These are phyloP conservation scores for Notolepis coatsorum DNA, from an alignment of 2,797 vertebrate species.

Conservation along the genomic window DNA sequence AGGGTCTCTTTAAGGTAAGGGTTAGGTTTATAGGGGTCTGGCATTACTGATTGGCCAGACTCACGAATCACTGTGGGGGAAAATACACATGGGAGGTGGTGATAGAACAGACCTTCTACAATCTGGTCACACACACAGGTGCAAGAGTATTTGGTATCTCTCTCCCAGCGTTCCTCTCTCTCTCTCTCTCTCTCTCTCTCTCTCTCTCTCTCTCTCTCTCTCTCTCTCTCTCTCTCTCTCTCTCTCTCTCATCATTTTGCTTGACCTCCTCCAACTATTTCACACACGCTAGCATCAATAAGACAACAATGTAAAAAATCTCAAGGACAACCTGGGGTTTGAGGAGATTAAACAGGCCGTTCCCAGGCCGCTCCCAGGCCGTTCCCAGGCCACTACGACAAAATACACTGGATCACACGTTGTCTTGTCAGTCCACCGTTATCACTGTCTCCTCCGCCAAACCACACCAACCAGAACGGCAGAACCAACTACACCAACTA, in stretches of 20 bases:
- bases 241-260: slow-evolving; percentile 13
- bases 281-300: slow-evolving; percentile 69
- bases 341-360: slow-evolving; percentile 82
- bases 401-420: slow-evolving; percentile 2
- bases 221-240: slow-evolving; percentile 1
- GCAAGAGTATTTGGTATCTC: too few relatives aligned
- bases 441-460: slow-evolving; percentile 45
- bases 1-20: too few relatives aligned
- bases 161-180: slow-evolving; percentile 12
- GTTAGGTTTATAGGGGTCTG: too few relatives aligned
- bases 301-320: slow-evolving; percentile 83
- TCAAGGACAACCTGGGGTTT: slow-evolving; percentile 77
- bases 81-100: too few relatives aligned
- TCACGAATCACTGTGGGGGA: too few relatives aligned
- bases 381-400: slow-evolving; percentile 73
- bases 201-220: background rate
- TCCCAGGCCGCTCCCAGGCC: too few relatives aligned
- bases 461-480: slow-evolving; percentile 35
- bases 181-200: slow-evolving; percentile 10
- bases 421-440: slow-evolving; percentile 7
- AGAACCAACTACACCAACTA: background rate
- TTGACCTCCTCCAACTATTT: slow-evolving; percentile 58
- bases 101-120: too few relatives aligned
- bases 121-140: background rate
- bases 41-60: too few relatives aligned